These are phyloP conservation scores for Antheraea assamensis DNA, from an alignment of 2,888 invertebrate genomes.

Conservation along the genomic window DNA sequence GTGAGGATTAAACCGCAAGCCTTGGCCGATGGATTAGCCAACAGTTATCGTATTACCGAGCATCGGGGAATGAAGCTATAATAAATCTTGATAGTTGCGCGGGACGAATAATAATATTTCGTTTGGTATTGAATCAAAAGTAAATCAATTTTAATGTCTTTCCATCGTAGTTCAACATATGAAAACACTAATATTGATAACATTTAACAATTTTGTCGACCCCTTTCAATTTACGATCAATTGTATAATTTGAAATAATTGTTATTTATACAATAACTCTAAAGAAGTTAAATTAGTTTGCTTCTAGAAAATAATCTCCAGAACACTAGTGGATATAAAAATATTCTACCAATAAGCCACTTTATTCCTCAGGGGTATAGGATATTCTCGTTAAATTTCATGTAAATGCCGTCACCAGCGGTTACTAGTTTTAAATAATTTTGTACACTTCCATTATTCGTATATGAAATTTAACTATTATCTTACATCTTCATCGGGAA, in stretches of 20 bases:
- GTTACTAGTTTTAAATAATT: background rate
- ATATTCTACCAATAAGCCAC: too few relatives aligned
- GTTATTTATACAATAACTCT: too few relatives aligned
- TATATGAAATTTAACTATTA: background rate
- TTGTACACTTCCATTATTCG: background rate
- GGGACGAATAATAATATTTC: background rate
- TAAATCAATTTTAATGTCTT: background rate
- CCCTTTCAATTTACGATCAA: too few relatives aligned
- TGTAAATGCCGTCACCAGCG: background rate
- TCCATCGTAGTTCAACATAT: background rate
- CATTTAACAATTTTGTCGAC: too few relatives aligned
- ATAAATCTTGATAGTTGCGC: slow-evolving; percentile 3
- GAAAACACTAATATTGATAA: background rate
- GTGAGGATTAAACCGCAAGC: slow-evolving; percentile 24
- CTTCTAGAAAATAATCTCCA: too few relatives aligned
- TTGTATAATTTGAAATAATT: too few relatives aligned
- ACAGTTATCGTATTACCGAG: slow-evolving; percentile 7
- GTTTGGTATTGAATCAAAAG: background rate
- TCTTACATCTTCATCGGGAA: background rate
- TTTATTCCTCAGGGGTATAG: too few relatives aligned
- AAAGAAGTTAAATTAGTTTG: too few relatives aligned
- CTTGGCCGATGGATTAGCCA: slow-evolving; percentile 10
- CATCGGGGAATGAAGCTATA: background rate
- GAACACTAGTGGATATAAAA: too few relatives aligned
- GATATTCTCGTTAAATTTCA: background rate